These are phyloP conservation scores for Lipophrys pholis DNA, from an alignment of 2,113 vertebrate species.

Conservation along the genomic window DNA sequence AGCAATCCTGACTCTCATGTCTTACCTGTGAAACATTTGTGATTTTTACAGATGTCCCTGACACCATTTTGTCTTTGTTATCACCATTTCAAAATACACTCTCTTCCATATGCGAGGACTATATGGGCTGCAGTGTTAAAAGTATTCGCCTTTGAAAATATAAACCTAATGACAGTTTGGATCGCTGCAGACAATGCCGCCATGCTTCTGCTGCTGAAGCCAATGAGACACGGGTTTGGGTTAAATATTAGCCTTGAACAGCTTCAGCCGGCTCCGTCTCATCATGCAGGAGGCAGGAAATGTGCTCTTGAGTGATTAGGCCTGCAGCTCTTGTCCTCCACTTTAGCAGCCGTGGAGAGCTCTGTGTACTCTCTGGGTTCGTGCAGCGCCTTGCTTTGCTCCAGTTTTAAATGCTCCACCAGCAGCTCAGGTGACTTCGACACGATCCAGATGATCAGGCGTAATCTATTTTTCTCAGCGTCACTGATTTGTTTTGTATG, in stretches of 20 bases:
- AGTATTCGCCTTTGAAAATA: not conserved
- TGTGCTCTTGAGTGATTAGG: conserved; percentile 76
- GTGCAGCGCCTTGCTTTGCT: conserved; percentile 38
- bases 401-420: conserved; percentile 14
- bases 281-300: conserved; percentile 73
- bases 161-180: not conserved
- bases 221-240: conserved; percentile 26
- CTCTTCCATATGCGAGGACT: no score
- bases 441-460: conserved; percentile 27
- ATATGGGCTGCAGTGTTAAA: not conserved
- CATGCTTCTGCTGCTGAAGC: conserved; percentile 1
- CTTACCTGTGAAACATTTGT: conserved; percentile 75
- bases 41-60: conserved; percentile 73
- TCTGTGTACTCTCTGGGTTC: conserved; percentile 16
- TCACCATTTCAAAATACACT: conserved; percentile 53
- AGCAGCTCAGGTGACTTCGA: conserved; percentile 23
- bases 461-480: conserved; percentile 27
- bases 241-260: conserved; percentile 67
- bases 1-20: conserved; percentile 74
- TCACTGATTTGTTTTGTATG: conserved; percentile 37
- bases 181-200: no score
- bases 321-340: conserved; percentile 61
- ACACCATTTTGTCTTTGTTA: conserved; percentile 78
- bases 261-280: conserved; percentile 64
- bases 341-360: conserved; percentile 62